These are phyloP conservation scores for Casuarius casuarius DNA, from an alignment of 2,113 vertebrate species.

Conservation along the genomic window DNA sequence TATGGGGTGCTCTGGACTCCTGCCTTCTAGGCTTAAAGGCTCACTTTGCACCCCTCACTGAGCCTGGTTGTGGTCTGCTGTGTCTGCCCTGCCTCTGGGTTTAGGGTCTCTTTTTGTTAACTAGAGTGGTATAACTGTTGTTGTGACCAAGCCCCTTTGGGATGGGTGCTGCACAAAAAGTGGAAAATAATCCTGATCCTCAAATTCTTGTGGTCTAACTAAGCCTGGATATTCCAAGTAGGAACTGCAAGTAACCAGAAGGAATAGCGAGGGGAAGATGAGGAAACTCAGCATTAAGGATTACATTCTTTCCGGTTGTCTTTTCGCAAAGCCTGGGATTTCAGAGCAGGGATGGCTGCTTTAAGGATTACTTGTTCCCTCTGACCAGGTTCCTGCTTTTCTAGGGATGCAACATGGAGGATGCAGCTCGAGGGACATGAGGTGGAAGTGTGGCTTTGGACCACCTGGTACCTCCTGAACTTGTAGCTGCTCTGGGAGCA, in stretches of 20 bases:
- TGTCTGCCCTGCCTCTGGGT: not conserved
- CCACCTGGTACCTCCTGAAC: no score
- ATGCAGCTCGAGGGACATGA: no score
- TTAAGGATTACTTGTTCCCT: not conserved
- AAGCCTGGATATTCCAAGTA: not conserved
- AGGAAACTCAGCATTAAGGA: not conserved
- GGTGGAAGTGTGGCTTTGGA: no score
- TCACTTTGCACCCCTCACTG: not conserved
- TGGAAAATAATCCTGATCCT: not conserved
- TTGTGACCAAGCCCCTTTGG: not conserved
- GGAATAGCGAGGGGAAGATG: not conserved
- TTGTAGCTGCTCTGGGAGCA: not conserved
- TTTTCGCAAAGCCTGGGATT: not conserved
- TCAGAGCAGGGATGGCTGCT: no score
- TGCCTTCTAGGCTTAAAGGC: not conserved
- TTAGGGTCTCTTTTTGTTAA: not conserved
- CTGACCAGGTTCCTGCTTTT: not conserved
- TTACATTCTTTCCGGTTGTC: not conserved
- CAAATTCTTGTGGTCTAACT: not conserved
- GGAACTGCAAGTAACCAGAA: not conserved
- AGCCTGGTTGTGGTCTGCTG: not conserved
- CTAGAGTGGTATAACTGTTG: no score
- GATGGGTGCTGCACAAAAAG: not conserved
- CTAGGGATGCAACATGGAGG: not conserved
- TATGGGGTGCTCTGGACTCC: not conserved